Evolutionary conservation across 2,888 invertebrate species (phyloP), one percentile per base, ranked within the genome.

Genomic region (Liodrosophila aerea): DNA sequence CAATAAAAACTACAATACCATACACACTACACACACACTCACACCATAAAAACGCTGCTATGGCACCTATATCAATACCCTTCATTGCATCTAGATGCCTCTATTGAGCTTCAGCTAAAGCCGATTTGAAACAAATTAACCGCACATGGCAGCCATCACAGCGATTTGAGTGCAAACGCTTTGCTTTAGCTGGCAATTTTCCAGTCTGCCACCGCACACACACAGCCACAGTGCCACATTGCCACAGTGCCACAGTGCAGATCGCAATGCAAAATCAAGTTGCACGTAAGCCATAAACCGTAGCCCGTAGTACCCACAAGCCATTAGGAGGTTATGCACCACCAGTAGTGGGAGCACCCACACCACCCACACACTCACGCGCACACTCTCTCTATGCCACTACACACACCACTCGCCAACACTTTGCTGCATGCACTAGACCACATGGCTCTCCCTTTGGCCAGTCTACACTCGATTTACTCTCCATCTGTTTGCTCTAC

Each of bases 71-170:
- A n/a, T n/a, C n/a, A n/a, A n/a, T n/a, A n/a, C n/a, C n/a, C n/a
- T n/a, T n/a, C n/a, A n/a, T n/a, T n/a, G n/a, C n/a, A n/a, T n/a
- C n/a, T n/a, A n/a, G n/a, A n/a, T n/a, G n/a, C n/a, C n/a, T n/a
- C n/a, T n/a, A 8, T 1, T 22, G 11, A 40, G 22, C 22, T 22
- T 22, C 5, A 5, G 2, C 22, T 47, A 58, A 73, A 74, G 74
- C 80, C 64, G 77, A 76, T 76, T 80, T 80, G 76, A 77, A 77
- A 76, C 77, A 77, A 77, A 77, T 77, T 77, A 77, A 77, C 80
- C 77, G 70, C 77, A 77, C 73, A 76, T 75, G 75, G 49, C 80
- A 76, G 74, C 47, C 59, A 51, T 63, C 76, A 53, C 70, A 76
- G 63, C 75, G 76, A 74, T 80, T 80, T 73, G 59, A 64, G 66